These are phyloP conservation scores for Lepidothrix coronata DNA, from an alignment of 2,113 vertebrate species.

Conservation along the genomic window DNA sequence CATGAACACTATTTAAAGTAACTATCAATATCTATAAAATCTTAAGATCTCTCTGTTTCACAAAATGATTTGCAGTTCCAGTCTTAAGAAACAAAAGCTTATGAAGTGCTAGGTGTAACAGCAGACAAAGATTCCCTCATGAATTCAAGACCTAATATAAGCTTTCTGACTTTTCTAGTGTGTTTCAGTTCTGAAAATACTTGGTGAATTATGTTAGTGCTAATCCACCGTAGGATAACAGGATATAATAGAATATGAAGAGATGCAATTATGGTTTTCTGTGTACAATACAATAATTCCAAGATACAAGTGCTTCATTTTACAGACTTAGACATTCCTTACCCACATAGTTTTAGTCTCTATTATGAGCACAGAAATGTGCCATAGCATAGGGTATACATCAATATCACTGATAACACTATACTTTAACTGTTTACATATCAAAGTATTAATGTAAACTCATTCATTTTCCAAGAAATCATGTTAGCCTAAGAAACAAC, in stretches of 20 bases:
- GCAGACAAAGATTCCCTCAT: not conserved
- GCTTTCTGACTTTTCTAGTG: not conserved
- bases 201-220: not conserved
- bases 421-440: not conserved
- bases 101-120: not conserved
- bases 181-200: conserved; percentile 1
- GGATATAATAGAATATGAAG: not conserved
- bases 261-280: conserved; percentile 3
- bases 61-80: not conserved
- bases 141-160: not conserved
- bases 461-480: not conserved
- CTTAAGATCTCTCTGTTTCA: not conserved
- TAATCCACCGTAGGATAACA: conserved; percentile 19
- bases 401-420: not conserved
- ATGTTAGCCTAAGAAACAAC: not conserved
- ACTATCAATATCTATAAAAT: not conserved
- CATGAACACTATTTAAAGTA: not conserved
- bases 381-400: not conserved
- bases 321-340: not conserved
- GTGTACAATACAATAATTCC: not conserved
- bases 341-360: not conserved
- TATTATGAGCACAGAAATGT: not conserved
- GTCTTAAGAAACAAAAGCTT: not conserved
- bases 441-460: not conserved
- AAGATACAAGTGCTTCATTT: not conserved